Conservation (phyloP, 2,113 vertebrate genomes). For the Thermophis baileyi region DNA sequence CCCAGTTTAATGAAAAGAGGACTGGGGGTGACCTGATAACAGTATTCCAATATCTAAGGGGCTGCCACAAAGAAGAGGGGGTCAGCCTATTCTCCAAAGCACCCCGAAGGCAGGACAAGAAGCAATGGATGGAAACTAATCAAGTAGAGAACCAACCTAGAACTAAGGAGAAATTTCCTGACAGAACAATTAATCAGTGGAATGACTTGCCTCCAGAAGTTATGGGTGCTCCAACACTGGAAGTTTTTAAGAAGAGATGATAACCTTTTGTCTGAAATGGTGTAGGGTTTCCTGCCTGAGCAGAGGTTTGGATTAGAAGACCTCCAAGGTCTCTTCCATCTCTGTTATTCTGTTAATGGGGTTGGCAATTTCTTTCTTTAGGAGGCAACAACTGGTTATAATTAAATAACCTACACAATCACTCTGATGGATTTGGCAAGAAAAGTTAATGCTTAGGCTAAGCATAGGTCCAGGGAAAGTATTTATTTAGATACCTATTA, state of each 20-base stretch:
- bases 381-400: background rate
- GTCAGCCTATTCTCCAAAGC: no score
- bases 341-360: background rate
- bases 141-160: no score
- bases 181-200: no score
- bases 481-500: background rate
- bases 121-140: no score
- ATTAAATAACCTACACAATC: background rate
- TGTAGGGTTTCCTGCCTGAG: background rate
- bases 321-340: background rate
- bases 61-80: background rate
- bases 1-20: background rate
- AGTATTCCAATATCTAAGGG: background rate
- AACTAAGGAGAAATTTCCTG: no score
- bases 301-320: background rate
- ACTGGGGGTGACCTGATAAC: background rate
- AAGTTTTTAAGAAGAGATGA: background rate
- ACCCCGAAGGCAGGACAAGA: no score
- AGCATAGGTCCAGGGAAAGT: constrained; percentile 30
- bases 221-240: background rate
- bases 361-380: background rate
- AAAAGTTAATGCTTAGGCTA: background rate
- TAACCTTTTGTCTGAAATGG: background rate
- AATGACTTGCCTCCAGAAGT: no score
- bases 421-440: constrained; percentile 13